Evolutionary conservation across 2,888 invertebrate species (phyloP).

Genomic region (Leucophenga maculata): DNA sequence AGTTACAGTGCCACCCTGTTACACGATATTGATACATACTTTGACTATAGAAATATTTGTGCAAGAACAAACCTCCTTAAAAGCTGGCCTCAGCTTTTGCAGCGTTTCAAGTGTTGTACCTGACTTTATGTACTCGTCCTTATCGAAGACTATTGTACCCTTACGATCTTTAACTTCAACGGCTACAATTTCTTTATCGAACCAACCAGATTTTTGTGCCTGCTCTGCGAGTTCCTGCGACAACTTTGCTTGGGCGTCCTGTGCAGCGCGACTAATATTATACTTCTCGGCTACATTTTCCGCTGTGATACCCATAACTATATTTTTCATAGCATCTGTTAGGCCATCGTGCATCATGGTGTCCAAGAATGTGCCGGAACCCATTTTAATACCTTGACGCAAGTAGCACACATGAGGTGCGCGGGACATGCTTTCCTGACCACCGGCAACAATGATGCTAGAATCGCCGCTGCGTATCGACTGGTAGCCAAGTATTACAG

Average conservation of each 20-base stretch:
- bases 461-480: slow-evolving; percentile 80
- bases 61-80: slow-evolving; percentile 74
- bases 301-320: slow-evolving; percentile 88
- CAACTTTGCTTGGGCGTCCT: slow-evolving; percentile 79
- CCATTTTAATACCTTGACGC: slow-evolving; percentile 79
- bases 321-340: slow-evolving; percentile 81
- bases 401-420: slow-evolving; percentile 80
- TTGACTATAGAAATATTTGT: not conserved
- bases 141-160: slow-evolving; percentile 72
- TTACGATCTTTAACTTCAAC: slow-evolving; percentile 75
- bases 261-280: slow-evolving; percentile 78
- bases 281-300: slow-evolving; percentile 83
- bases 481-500: slow-evolving; percentile 79
- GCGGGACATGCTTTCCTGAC: slow-evolving; percentile 87
- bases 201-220: slow-evolving; percentile 78
- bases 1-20: slow-evolving; percentile 80
- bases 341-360: slow-evolving; percentile 81
- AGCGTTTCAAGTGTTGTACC: slow-evolving; percentile 77
- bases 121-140: slow-evolving; percentile 81
- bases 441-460: slow-evolving; percentile 82
- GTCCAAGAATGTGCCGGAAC: slow-evolving; percentile 77
- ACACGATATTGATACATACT: slow-evolving; percentile 20
- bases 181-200: slow-evolving; percentile 81
- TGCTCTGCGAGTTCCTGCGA: slow-evolving; percentile 80
- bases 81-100: slow-evolving; percentile 78